Evolutionary conservation across 1,140 invertebrate genomes (phyloP), one percentile per base, ranked within the genome.

Genomic region (Prorops nasuta): DNA sequence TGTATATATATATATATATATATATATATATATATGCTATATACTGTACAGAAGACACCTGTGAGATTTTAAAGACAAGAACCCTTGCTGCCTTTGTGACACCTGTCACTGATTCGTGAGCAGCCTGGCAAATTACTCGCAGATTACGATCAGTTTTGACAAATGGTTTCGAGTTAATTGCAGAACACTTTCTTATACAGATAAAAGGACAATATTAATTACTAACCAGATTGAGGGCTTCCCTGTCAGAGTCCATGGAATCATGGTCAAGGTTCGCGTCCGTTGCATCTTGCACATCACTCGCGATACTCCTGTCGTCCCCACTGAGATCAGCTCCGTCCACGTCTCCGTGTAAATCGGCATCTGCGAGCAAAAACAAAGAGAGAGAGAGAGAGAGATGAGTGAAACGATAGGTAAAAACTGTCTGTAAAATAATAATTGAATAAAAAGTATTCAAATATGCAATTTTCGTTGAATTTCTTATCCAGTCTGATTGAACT

Each of bases 191-290:
- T n/a, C n/a, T n/a, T n/a, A n/a, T n/a, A n/a, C n/a, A n/a, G n/a
- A n/a, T n/a, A n/a, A n/a, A n/a, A n/a, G n/a, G n/a, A n/a, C n/a
- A n/a, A n/a, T n/a, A n/a, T n/a, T n/a, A n/a, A n/a, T 7, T 45
- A 69, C 65, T 72, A 49, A 82, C 81, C 71, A 83, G 60, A 52
- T 83, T 82, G 16, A 83, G 76, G 9, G 80, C 80, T 51, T 78
- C 79, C 56, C 77, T 72, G 44, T 83, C 80, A 8, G 80, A 81
- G 44, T 81, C 79, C 63, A 80, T 75, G 46, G 80, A 82, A 54
- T 83, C 80, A 38, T 77, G 79, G 49, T 81, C 79, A 28, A 80
- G 69, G 16, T 73, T 69, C 4, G 56, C 63, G 9, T 76, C 76
- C 18, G 79, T 62, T 28, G 61, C 75, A 58, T 75, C 72, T 12